Evolutionary conservation across 2,888 invertebrate species (phyloP).

Genomic region (Melanotus villosus): DNA sequence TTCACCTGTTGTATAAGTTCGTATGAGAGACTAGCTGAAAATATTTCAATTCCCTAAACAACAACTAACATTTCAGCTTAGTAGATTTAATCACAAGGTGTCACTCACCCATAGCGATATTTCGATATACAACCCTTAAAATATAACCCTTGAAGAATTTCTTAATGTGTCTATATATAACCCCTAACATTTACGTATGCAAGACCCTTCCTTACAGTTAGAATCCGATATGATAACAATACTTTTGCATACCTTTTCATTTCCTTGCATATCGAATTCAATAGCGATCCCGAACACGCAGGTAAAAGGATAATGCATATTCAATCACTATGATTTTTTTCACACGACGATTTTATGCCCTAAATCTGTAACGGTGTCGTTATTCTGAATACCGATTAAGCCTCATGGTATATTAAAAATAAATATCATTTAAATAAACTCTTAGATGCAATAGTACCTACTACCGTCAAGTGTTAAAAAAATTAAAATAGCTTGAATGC

Average conservation of each 20-base stretch:
- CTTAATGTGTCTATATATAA: conserved; percentile 32
- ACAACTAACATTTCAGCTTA: conserved; percentile 70
- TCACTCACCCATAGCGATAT: conserved; percentile 60
- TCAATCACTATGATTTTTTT: conserved; percentile 53
- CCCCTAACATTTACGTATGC: conserved; percentile 42
- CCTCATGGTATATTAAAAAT: conserved; percentile 19
- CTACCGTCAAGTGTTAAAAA: too few relatives aligned
- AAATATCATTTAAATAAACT: background rate
- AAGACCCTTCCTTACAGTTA: conserved; percentile 48
- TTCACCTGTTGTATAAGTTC: too few relatives aligned
- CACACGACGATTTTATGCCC: conserved; percentile 53
- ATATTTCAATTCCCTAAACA: conserved; percentile 72
- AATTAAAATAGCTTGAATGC: too few relatives aligned
- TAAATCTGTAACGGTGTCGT: conserved; percentile 44
- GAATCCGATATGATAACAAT: conserved; percentile 47
- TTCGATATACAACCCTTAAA: conserved; percentile 51
- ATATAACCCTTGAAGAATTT: conserved; percentile 30
- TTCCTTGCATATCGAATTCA: conserved; percentile 41
- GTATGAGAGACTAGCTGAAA: too few relatives aligned
- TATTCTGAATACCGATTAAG: conserved; percentile 36
- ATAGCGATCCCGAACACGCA: conserved; percentile 42
- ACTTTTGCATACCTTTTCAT: conserved; percentile 51
- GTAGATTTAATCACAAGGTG: conserved; percentile 58
- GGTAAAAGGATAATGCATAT: conserved; percentile 56
- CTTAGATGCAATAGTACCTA: too few relatives aligned